Base-by-base conservation (phyloP, 2,113 vertebrate genomes). In the Saimiri boliviensis region DNA sequence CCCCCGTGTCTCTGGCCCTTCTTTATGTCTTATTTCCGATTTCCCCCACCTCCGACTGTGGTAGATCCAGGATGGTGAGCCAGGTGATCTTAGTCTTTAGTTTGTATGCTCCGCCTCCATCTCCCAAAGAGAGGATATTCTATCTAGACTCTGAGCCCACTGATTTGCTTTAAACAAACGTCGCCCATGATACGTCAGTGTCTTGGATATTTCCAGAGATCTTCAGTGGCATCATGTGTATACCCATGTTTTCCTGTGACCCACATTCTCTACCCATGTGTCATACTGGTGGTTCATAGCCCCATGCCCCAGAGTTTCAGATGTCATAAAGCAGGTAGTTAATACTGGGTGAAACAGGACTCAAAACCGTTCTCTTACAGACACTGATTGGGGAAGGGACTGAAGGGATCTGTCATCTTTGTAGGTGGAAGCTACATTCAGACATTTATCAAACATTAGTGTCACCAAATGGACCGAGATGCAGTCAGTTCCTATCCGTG, bases 91-190 rank as follows among this genome's bases (percentile, higher is more conserved):
- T 77, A 6, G 8, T n/a, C 40, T 23, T 47, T 19, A 42, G 35
- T 16, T 13, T 8, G 0, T 14, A 8, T 13, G 0, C 7, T 77
- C 54, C 6, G 6, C 79, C 23, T 16, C 40, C 70, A 32, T 63
- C 60, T 79, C 49, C 76, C 40, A 10, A 0, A 8, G 12, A 37
- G 21, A 74, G 37, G 4, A 30, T 58, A 37, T 23, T 42, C 80
- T 58, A 2, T 32, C 52, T 40, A 89, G 19, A 85, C n/a, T 90
- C 86, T 60, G 52, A 71, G 71, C 60, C 45, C n/a, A 37, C 60
- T 11, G 30, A 23, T 80, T 13, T 30, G 54, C 56, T n/a, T 74
- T 47, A 80, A 95, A 74, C 85, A 54, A 54, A 54, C 60, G 11
- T 95, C 27, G 10, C 81, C 66, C n/a, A 11, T 49, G 37, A 49